Base-by-base conservation (phyloP, 2,888 invertebrate genomes). In the Dynastes maya region DNA sequence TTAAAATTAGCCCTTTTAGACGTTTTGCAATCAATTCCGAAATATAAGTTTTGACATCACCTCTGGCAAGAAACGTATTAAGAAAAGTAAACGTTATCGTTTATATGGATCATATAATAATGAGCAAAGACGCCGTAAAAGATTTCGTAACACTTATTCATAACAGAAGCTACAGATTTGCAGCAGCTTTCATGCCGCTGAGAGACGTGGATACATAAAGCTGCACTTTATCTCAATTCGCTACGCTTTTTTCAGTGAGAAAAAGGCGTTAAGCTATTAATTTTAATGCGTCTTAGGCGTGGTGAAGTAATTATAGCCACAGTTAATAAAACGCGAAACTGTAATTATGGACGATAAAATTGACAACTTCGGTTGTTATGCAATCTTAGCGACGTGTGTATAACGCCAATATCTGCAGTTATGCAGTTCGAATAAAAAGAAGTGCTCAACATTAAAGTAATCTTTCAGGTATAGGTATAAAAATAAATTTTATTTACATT, bases 281-380 rank as follows among this genome's bases (percentile, higher is more conserved):
- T 40, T 51, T 68, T 68, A 68, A 68, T 68, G 68, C 49, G 22
- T 27, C 27, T 27, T 16, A 51, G 68, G 68, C 68, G 68, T 68
- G 65, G 68, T 51, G 6, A 11, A n/a, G 51, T 68, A 68, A 51
- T 68, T 68, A 51, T 68, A 29, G 27, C 51, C 22, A 49, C 49
- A 68, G 49, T 68, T 68, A 68, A 68, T 68, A 68, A 68, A 68
- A 49, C 51, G 27, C 29, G 68, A 68, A 68, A 51, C 68, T 51
- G 51, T 68, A 68, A 68, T 68, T 68, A 68, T 68, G 22, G 29
- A 68, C 68, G 68, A 68, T 68, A 68, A 68, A 68, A 51, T 68
- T 68, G 68, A 51, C 68, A 29, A 51, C 27, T 4, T 29, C 29
- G 68, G 49, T 27, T 68, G 27, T 51, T 68, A 68, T 29, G 68